Percentiles rank a stretch among this genome's conserved stretches.
phyloP scores from a whole-genome alignment of 2,113 vertebrate genomes.

The Anguilla japonica region DNA sequence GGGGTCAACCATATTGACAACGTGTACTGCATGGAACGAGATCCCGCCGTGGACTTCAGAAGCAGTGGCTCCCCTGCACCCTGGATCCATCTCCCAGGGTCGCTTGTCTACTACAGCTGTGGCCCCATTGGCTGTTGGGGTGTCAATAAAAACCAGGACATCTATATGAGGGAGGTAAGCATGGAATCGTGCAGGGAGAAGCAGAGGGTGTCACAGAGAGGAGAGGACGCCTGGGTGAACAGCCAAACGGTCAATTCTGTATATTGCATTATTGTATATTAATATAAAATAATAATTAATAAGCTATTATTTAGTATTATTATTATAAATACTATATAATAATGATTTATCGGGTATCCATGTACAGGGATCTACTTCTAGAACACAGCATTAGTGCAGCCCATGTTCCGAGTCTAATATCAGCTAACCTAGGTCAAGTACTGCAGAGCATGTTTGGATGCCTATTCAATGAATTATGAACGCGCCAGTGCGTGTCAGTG shows the following conservation, averaged over 20 bases:
- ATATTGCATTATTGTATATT: neutral
- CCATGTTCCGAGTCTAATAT: too few species aligned
- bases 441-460: neutral
- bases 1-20: neutral
- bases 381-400: too few species aligned
- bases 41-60: neutral
- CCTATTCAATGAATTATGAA: neutral
- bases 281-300: too few species aligned
- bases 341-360: too few species aligned
- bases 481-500: neutral
- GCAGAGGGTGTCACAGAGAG: neutral
- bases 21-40: neutral
- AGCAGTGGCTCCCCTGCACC: neutral
- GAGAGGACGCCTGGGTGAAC: neutral
- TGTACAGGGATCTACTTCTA: too few species aligned
- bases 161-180: slow-evolving; percentile 1
- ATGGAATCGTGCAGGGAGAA: neutral
- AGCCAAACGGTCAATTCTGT: neutral
- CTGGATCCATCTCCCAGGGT: slow-evolving; percentile 20
- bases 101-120: slow-evolving; percentile 16
- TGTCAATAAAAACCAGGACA: slow-evolving; percentile 5
- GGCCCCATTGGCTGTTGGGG: slow-evolving; percentile 24
- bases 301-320: too few species aligned
- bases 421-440: too few species aligned
- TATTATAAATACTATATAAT: too few species aligned